These are phyloP conservation scores for Calosoma granatense DNA, from an alignment of 1,140 invertebrate species.

Conservation along the genomic window DNA sequence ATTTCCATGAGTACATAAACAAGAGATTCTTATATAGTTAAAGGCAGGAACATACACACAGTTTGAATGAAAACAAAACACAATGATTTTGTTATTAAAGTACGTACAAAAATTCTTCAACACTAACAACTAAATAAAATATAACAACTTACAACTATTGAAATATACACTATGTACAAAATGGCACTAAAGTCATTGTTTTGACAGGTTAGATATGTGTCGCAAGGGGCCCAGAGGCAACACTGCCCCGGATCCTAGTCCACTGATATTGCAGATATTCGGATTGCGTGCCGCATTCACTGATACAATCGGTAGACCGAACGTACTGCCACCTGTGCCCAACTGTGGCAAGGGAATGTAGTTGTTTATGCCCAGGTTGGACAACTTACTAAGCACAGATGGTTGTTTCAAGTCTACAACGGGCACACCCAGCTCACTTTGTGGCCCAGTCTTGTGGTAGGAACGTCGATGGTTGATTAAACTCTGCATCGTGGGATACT, in stretches of 20 bases:
- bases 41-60: not conserved
- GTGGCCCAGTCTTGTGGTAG: constrained; percentile 47
- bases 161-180: too few relatives aligned
- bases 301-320: constrained; percentile 61
- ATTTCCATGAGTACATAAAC: not conserved
- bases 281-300: constrained; percentile 53
- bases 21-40: too few relatives aligned
- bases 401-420: constrained; percentile 60
- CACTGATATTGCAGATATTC: constrained; percentile 44
- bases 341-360: constrained; percentile 61
- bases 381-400: constrained; percentile 48
- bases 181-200: too few relatives aligned
- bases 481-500: constrained; percentile 54
- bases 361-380: constrained; percentile 56
- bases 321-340: constrained; percentile 50
- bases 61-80: not conserved
- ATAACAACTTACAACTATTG: too few relatives aligned
- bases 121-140: too few relatives aligned
- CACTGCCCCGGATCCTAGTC: constrained; percentile 54
- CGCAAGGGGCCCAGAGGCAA: constrained; percentile 55
- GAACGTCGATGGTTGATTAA: constrained; percentile 57
- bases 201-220: constrained; percentile 19
- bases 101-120: too few relatives aligned
- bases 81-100: not conserved
- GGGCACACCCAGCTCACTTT: constrained; percentile 54